A percentile compares a stretch with the other conserved stretches of the same genome.
These are phyloP conservation scores for Telenomus remus DNA, from an alignment of 1,140 invertebrate genomes.

Conservation along the genomic window DNA sequence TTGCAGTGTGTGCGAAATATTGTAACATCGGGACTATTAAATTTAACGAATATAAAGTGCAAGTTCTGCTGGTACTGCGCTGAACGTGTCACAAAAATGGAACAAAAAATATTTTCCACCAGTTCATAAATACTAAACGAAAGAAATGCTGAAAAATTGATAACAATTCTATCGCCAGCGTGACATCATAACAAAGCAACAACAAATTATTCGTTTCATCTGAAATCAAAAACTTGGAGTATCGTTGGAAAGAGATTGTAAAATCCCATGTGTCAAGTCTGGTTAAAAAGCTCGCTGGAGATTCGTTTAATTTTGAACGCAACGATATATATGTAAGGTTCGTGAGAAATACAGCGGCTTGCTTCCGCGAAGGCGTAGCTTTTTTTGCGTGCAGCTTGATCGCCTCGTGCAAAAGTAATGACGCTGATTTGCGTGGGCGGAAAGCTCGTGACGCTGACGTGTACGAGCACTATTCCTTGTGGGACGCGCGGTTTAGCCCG, in stretches of 20 bases:
- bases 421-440: constrained; percentile 32
- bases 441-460: neutral
- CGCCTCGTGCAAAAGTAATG: constrained; percentile 34
- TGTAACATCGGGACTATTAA: neutral
- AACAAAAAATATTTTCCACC: neutral
- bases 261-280: neutral
- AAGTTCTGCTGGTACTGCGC: neutral
- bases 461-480: constrained; percentile 39
- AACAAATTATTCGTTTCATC: too few species aligned
- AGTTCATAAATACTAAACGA: neutral
- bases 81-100: neutral
- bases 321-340: neutral
- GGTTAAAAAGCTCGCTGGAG: neutral
- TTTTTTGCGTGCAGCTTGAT: constrained; percentile 39
- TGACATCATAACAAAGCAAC: too few species aligned
- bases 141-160: neutral
- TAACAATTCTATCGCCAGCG: too few species aligned
- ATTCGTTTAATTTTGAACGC: constrained; percentile 12
- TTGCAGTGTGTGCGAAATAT: constrained; percentile 1
- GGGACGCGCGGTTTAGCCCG: constrained; percentile 33
- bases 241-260: too few species aligned
- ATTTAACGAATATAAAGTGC: constrained; percentile 2
- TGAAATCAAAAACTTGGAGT: too few species aligned
- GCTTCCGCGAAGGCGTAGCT: constrained; percentile 11
- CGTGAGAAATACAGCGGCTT: neutral